phyloP scores from a whole-genome alignment of 1,140 invertebrate species.

The Procambarus virginalis region DNA sequence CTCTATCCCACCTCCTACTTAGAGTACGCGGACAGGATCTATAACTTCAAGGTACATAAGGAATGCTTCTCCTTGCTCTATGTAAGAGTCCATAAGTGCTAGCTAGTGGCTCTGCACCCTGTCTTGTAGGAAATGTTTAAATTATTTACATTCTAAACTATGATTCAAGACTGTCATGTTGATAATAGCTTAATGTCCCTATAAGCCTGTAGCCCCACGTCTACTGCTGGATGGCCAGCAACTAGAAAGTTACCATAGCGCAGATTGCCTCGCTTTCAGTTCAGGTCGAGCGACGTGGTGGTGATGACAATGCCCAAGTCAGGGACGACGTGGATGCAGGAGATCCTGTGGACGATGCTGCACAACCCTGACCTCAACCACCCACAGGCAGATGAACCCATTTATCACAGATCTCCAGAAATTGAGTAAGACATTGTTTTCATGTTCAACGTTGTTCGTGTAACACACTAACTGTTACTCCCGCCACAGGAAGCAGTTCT shows the following conservation, averaged over 20 bases:
- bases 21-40: constrained; percentile 3
- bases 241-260: too few species aligned
- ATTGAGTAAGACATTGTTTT: neutral
- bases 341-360: constrained; percentile 85
- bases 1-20: constrained; percentile 3
- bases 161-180: too few species aligned
- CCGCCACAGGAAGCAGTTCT: too few species aligned
- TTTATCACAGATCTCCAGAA: neutral
- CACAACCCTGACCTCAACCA: constrained; percentile 82
- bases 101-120: too few species aligned
- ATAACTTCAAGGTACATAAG: constrained; percentile 22
- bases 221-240: too few species aligned
- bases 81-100: too few species aligned
- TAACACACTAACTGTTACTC: too few species aligned
- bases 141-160: too few species aligned
- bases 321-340: constrained; percentile 90
- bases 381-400: constrained; percentile 6
- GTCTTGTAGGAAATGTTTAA: too few species aligned
- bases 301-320: constrained; percentile 59
- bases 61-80: neutral
- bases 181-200: too few species aligned
- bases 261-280: neutral
- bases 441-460: too few species aligned
- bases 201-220: too few species aligned
- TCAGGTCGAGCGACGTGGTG: constrained; percentile 46